Conservation (phyloP, 2,797 vertebrate species). For the Xerus rutilus region DNA sequence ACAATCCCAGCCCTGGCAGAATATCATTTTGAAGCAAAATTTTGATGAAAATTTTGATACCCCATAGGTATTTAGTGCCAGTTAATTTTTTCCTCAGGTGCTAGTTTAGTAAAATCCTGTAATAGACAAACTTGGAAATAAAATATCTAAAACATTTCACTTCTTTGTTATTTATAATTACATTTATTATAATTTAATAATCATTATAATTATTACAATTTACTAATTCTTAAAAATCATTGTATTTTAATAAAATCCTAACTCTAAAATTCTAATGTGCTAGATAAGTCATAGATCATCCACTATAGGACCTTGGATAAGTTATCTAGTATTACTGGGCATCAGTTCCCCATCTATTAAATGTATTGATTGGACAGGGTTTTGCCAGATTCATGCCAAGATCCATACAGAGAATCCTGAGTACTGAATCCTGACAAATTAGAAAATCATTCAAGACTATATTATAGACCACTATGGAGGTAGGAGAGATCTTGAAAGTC, state of each 20-base stretch:
- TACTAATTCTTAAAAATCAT: not conserved
- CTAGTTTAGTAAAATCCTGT: not conserved
- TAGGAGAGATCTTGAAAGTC: not conserved
- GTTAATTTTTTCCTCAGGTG: not conserved
- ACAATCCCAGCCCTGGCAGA: too few relatives aligned
- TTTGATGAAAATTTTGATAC: not conserved
- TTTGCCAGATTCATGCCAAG: not conserved
- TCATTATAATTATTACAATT: not conserved
- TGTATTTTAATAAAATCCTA: not conserved
- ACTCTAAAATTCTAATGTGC: not conserved
- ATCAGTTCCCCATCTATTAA: not conserved
- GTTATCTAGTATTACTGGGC: not conserved
- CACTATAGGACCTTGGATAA: not conserved
- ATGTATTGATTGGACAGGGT: not conserved
- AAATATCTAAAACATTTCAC: conserved; percentile 37
- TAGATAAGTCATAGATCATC: not conserved
- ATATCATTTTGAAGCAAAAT: not conserved
- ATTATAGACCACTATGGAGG: not conserved
- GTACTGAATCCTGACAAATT: not conserved
- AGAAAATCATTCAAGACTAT: not conserved
- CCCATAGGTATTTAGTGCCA: not conserved
- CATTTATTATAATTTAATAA: not conserved
- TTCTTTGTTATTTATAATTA: conserved; percentile 48
- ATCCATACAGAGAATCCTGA: not conserved
- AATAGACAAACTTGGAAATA: conserved; percentile 39